Percentiles rank a stretch among this genome's conserved stretches.
These are phyloP conservation scores for Trichomalopsis sarcophagae DNA, from an alignment of 1,140 invertebrate genomes.

Conservation along the genomic window DNA sequence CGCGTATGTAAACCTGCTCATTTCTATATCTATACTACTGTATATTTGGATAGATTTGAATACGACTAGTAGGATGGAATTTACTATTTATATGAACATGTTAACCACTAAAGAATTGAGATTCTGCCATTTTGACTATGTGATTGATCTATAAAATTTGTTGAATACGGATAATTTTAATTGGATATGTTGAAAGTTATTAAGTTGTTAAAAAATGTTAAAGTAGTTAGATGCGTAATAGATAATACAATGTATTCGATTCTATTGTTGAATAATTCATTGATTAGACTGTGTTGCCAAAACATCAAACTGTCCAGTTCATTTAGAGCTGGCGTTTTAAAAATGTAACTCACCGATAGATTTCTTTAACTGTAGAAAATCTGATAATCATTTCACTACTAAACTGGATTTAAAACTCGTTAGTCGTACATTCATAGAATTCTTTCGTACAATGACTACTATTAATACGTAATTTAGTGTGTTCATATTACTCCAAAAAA, in stretches of 20 bases:
- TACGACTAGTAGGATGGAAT: constrained; percentile 17
- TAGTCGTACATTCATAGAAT: background rate
- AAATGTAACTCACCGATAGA: background rate
- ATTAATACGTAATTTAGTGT: constrained; percentile 14
- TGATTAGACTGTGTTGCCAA: background rate
- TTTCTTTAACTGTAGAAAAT: background rate
- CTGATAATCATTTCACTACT: background rate
- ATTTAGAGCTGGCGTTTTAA: background rate
- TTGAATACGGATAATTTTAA: constrained; percentile 18
- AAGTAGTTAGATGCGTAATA: constrained; percentile 14
- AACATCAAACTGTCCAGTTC: background rate
- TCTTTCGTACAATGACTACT: background rate
- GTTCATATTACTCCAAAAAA: constrained; percentile 46
- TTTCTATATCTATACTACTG: constrained; percentile 14
- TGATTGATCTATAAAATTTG: constrained; percentile 25
- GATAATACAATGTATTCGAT: background rate
- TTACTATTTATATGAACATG: background rate
- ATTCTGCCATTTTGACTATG: constrained; percentile 14
- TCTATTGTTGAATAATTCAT: constrained; percentile 22
- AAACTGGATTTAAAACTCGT: constrained; percentile 3
- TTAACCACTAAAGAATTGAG: constrained; percentile 1
- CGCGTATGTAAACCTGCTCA: constrained; percentile 18
- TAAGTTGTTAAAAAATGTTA: constrained; percentile 32
- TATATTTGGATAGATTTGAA: constrained; percentile 36
- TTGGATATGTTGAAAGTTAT: constrained; percentile 20